A percentile compares a stretch with the other conserved stretches of the same genome.
Evolutionary conservation across 2,113 vertebrate species (phyloP).

Genomic region (Noctilio leporinus): DNA sequence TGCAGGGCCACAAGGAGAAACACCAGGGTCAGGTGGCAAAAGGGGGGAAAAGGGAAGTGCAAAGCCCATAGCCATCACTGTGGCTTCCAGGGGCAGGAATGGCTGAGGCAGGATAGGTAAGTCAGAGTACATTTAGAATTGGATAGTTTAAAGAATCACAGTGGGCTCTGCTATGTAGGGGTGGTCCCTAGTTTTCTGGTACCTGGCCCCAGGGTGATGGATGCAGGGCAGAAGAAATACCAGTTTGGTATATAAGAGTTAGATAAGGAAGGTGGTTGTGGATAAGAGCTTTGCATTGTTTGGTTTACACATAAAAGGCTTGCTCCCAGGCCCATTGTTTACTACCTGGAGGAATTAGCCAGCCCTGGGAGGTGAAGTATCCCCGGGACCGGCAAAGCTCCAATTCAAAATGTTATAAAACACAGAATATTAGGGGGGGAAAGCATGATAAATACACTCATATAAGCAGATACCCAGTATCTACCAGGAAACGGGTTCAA

Average conservation of each 20-base stretch:
- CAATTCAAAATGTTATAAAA: neutral
- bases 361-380: neutral
- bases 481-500: neutral
- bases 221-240: neutral
- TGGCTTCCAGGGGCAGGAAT: neutral
- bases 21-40: neutral
- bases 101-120: neutral
- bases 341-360: neutral
- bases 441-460: neutral
- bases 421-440: neutral
- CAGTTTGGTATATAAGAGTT: neutral
- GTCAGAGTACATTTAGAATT: neutral
- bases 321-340: neutral
- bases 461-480: neutral
- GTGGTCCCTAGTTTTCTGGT: too few relatives aligned
- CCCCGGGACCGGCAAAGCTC: neutral
- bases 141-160: neutral
- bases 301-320: neutral
- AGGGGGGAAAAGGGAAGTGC: neutral
- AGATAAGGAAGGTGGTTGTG: neutral
- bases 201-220: neutral
- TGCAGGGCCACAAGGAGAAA: neutral
- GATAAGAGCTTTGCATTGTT: neutral
- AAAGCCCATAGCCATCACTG: neutral
- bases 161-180: neutral